phyloP scores from a whole-genome alignment of 2,797 vertebrate genomes.

The Perdix hodgsoniae region DNA sequence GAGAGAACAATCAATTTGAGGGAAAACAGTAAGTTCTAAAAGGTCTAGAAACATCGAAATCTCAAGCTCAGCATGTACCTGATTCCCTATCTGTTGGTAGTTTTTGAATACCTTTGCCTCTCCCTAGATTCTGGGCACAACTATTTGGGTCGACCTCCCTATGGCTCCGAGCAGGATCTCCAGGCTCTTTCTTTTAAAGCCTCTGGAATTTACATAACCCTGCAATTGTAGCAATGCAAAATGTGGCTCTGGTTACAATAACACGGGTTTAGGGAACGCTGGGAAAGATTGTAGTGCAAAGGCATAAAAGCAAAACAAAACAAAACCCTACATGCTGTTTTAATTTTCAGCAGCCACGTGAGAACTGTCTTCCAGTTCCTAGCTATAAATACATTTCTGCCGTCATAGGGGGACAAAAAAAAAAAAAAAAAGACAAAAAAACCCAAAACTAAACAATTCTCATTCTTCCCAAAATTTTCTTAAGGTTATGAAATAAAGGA shows the following conservation, averaged over 20 bases:
- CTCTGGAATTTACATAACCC: conserved; percentile 80
- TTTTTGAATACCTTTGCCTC: conserved; percentile 43
- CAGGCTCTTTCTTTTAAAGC: conserved; percentile 66
- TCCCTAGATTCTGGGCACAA: conserved; percentile 33
- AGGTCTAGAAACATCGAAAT: conserved; percentile 15
- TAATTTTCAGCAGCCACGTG: conserved; percentile 82
- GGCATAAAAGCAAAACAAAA: conserved; percentile 77
- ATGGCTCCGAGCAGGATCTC: conserved; percentile 23
- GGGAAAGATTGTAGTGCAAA: conserved; percentile 65
- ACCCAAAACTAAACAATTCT: conserved; percentile 8
- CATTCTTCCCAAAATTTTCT: conserved; percentile 55
- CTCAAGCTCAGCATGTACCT: too few relatives aligned
- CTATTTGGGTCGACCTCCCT: conserved; percentile 42
- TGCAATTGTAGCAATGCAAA: conserved; percentile 67
- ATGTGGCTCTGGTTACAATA: conserved; percentile 79
- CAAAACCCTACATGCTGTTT: conserved; percentile 79
- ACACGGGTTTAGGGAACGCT: conserved; percentile 71
- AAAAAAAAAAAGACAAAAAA: not conserved
- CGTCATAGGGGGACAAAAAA: conserved; percentile 71
- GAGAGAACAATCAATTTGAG: not conserved
- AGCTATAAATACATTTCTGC: conserved; percentile 81
- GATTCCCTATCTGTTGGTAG: conserved; percentile 26
- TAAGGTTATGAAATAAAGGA: conserved; percentile 39
- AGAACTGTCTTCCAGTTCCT: conserved; percentile 75
- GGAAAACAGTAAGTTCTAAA: not conserved